phyloP scores from a whole-genome alignment of 2,113 vertebrate species.

The Perccottus glenii region DNA sequence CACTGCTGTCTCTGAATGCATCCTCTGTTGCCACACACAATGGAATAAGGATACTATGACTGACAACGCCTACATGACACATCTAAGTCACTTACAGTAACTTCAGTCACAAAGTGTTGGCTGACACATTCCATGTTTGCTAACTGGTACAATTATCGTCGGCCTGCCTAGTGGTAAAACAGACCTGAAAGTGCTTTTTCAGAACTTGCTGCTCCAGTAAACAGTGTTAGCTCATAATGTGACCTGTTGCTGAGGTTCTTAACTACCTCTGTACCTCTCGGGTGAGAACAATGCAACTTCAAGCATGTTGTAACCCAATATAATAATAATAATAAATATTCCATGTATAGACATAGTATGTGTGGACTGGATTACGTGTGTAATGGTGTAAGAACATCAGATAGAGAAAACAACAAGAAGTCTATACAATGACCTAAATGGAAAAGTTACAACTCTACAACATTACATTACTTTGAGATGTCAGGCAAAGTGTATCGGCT shows the following conservation, averaged over 20 bases:
- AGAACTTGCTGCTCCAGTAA: neutral
- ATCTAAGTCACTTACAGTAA: constrained; percentile 51
- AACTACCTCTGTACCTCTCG: neutral
- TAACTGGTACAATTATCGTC: constrained; percentile 4
- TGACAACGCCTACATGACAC: constrained; percentile 66
- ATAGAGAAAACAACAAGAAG: constrained; percentile 16
- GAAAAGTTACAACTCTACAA: constrained; percentile 31
- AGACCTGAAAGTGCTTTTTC: constrained; percentile 22
- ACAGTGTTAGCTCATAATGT: neutral
- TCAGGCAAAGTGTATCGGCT: constrained; percentile 33
- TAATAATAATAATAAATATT: neutral
- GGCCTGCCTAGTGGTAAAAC: constrained; percentile 36
- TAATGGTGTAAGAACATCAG: neutral
- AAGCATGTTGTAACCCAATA: neutral
- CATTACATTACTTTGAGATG: constrained; percentile 30
- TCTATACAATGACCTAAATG: constrained; percentile 14
- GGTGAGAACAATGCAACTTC: neutral
- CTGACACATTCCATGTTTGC: constrained; percentile 13
- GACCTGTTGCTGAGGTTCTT: neutral
- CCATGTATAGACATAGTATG: neutral
- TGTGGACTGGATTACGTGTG: neutral
- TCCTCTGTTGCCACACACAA: constrained; percentile 65
- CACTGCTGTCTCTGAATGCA: constrained; percentile 37
- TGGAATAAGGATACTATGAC: constrained; percentile 59
- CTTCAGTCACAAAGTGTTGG: constrained; percentile 41